Base-by-base conservation (phyloP, 2,113 vertebrate genomes). In the Bufo bufo region DNA sequence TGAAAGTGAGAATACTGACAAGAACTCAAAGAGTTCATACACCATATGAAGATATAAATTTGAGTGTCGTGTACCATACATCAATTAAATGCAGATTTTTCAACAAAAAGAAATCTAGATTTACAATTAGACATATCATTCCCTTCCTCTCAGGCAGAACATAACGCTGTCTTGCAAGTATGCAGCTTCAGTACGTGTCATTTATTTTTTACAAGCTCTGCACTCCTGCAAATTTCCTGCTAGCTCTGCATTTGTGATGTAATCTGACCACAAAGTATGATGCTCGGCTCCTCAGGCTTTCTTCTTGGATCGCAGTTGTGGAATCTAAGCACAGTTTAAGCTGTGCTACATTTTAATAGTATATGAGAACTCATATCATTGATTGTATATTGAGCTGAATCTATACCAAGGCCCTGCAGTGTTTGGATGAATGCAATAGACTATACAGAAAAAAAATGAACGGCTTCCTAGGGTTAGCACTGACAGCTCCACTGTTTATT, bases 211-310 rank as follows among this genome's bases (percentile, higher is more conserved):
- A 56, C 77, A 72, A 82, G 61, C 78, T 50, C 19, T 87, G 65
- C 86, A 87, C 86, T 82, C 66, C 66, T 87, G 33, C 56, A 58
- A 4, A 61, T 81, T 87, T 87, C 63, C 54, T 87, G 86, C 86
- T 61, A 74, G 54, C 43, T 81, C 56, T 74, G 86, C 86, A 87
- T 82, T 88, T 65, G 56, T 65, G 52, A 74, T 74, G 86, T 74
- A 82, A 82, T 74, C 65, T 61, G 66, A 74, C n/a, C 78, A 23
- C 78, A 72, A 52, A 50, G 85, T 81, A 79, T 33, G 54, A 87
- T 75, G 20, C 69, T 4, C 5, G 8, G 54, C 63, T 79, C 80
- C 86, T 83, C 58, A 83, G 86, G 86, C 80, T n/a, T 20, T 63
- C 56, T 63, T 52, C 54, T 49, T 23, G 77, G 59, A 80, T 82